Evolutionary conservation across 2,113 vertebrate species (phyloP).

Genomic region (Zosterops japonicus): DNA sequence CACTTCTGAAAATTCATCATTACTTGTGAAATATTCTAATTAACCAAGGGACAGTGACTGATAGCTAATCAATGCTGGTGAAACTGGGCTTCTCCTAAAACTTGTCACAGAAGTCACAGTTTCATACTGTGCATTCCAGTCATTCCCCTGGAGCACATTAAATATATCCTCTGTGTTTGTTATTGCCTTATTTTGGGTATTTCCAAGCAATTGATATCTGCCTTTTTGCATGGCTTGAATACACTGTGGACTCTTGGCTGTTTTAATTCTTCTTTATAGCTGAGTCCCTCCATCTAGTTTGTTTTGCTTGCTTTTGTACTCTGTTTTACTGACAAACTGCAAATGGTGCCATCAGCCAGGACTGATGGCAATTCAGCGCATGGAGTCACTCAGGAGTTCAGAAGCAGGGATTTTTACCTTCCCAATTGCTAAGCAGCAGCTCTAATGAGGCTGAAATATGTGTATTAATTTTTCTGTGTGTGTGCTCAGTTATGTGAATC

Average conservation of each 20-base stretch:
- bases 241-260: accelerated
- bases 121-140: neutral
- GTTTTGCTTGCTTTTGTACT: neutral
- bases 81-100: neutral
- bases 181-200: neutral
- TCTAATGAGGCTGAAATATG: neutral
- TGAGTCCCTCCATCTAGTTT: neutral
- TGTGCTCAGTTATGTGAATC: neutral
- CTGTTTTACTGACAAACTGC: neutral
- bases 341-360: neutral
- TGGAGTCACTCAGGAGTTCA: slow-evolving; percentile 2
- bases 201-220: neutral
- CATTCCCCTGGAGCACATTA: neutral
- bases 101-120: neutral
- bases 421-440: neutral
- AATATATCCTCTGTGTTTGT: neutral
- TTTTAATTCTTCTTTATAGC: neutral
- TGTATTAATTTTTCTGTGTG: neutral
- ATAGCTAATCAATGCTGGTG: neutral
- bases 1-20: neutral
- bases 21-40: neutral
- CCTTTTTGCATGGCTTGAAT: neutral
- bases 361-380: neutral
- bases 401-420: neutral
- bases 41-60: neutral